Evolutionary conservation across 2,113 vertebrate genomes (phyloP), one percentile per base, ranked within the genome.

Genomic region (Poeciliopsis occidentalis): DNA sequence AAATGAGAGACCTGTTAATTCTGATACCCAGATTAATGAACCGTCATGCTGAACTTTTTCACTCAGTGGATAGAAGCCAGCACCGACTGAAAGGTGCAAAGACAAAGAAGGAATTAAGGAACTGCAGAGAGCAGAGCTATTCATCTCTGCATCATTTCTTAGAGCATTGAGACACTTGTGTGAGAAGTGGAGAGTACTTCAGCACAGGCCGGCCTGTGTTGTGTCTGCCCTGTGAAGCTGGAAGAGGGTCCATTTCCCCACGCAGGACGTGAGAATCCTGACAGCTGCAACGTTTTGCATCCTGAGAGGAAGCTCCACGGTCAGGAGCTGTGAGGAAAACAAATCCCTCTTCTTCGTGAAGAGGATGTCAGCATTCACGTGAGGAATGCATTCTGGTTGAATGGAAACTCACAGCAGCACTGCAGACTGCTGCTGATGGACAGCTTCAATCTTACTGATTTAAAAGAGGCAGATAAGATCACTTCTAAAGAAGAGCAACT

Each of bases 401-500:
- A n/a, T 57, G 51, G 51, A 57, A 57, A 57, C 22, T 57, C 51
- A n/a, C 51, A 57, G 51, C 22, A 57, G 22, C 51, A 3, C 10
- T 11, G 22, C 51, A 57, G 51, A 10, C 24, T 57, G 19, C 10
- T 19, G 6, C 24, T 54, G 17, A 19, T 54, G 15, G 47, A 22
- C 47, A 24, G 2, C 47, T 54, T 54, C 19, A 54, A 5, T 24
- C 22, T 57, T 24, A 1, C 10, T n/a, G 19, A 57, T 57, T 57
- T 5, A 8, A 57, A 57, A n/a, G 51, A 57, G 22, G 10, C 51
- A 19, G 44, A 47, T 15, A 41, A 1, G 13, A 4, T 41, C 15
- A 4, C 39, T 41, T 15, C 0, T 4, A 15, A 41, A 41, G 13
- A 19, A 54, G 22, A 86, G 69, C 92, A 93, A 93, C 93, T 93